Evolutionary conservation across 2,888 invertebrate genomes (phyloP), one percentile per base, ranked within the genome.

Genomic region (Cybosia mesomella): DNA sequence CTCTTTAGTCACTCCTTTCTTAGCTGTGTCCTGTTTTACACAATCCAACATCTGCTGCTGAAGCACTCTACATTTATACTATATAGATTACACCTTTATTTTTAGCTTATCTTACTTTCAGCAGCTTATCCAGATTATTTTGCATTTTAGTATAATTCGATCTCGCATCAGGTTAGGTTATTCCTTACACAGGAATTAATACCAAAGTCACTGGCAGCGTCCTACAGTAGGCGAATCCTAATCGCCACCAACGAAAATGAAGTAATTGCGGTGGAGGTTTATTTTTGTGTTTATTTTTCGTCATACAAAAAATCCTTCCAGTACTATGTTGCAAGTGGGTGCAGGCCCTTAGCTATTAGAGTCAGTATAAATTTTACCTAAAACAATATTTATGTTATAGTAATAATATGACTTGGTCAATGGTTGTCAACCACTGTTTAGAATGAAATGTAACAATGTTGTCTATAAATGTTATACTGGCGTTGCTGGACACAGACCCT

Each of bases 401-500:
- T 66, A 60, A 4, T 59, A 39, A 68, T 58, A 68, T 39, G n/a
- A 67, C 62, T 34, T 71, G 61, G 58, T 43, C 65, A 86, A 89
- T 73, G 62, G 90, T 87, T 90, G 81, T 58, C 79, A 64, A 86
- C 83, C 84, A 62, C 89, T 89, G 89, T 34, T 67, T 67, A 73
- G 70, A 77, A 67, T 73, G 82, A 84, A 87, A 83, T 84, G 86
- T 84, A 79, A 84, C 83, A 71, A 80, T 82, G 81, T 88, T 87
- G 84, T 87, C 87, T 94, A 94, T 95, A 94, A 94, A 94, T 92
- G 86, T 85, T 81, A 89, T 77, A 82, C 81, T 72, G 78, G 80
- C 79, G 77, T 80, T 84, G 82, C 72, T 67, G 32, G 58, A 70
- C 74, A 75, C 84, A 88, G 89, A 92, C 83, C 91, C 79, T 85